Evolutionary conservation across 2,113 vertebrate genomes (phyloP), one percentile per base, ranked within the genome.

Genomic region (Megaleporinus macrocephalus): DNA sequence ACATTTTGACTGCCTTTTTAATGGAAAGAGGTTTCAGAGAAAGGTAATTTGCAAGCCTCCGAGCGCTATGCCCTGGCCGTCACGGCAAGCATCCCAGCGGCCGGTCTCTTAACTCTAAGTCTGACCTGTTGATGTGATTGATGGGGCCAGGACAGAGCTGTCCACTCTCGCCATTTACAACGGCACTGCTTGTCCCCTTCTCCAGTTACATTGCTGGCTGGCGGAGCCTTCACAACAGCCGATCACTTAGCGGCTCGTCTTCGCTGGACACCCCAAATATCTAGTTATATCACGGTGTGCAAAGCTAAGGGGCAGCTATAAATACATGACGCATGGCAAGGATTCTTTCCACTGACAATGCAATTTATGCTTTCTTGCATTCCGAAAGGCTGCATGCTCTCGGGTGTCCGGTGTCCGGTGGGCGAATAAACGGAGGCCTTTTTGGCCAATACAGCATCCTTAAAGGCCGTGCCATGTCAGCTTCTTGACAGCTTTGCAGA

Each of bases 291-390:
- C 82, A 51, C 83, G 55, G 85, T 78, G 85, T 86, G 86, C 87
- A 80, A 66, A 81, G 86, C 87, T 86, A 85, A 89, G 87, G 44
- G 74, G 24, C 76, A 83, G 61, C 80, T 89, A 89, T 87, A 88
- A 88, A 90, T 90, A 89, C 49, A 81, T 73, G 14, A 26, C 29
- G 69, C 82, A 84, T 81, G 73, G 82, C 73, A 41, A 65, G 22
- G 77, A 87, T 87, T 83, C 84, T 87, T 89, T 89, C 87, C 88
- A 86, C 62, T 85, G 78, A 87, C 81, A 84, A 84, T 80, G 84
- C 83, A 76, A 88, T 73, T 65, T 82, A 73, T 70, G 80, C 30
- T 77, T 78, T 69, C 77, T 82, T 71, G 59, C 57, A n/a, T 76
- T 83, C 29, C 3, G 30, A 79, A 79, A 79, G 20, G 61, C 18